phyloP scores from a whole-genome alignment of 2,888 invertebrate genomes.

The Pherbina coryleti region DNA sequence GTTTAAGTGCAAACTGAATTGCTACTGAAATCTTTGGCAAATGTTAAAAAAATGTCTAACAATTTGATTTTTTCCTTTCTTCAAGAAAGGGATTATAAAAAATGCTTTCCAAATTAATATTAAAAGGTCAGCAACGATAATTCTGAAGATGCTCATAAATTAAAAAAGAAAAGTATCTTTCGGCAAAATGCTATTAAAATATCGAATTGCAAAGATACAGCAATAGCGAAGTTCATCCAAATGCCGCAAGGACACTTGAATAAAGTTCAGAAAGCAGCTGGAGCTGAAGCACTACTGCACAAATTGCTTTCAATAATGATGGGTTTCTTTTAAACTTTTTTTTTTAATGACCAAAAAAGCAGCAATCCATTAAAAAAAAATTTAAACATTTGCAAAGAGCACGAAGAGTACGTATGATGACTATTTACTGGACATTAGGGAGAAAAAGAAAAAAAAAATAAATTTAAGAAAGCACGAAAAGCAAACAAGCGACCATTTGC shows the following conservation, averaged over 20 bases:
- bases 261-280: neutral
- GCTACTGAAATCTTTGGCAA: too few species aligned
- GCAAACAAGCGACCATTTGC: neutral
- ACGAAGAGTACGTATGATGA: neutral
- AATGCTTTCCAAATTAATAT: neutral
- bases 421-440: neutral
- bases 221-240: neutral
- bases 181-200: slow-evolving; percentile 11
- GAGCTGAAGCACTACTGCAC: neutral
- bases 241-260: slow-evolving; percentile 10
- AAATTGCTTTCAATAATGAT: slow-evolving; percentile 4
- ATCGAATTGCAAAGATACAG: neutral
- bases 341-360: neutral
- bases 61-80: too few species aligned
- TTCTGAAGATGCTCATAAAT: neutral
- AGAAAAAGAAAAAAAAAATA: neutral
- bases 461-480: neutral
- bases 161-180: neutral
- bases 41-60: neutral
- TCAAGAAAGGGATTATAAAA: too few species aligned
- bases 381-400: neutral
- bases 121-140: slow-evolving; percentile 4
- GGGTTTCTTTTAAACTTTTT: neutral
- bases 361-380: neutral
- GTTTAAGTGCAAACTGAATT: too few species aligned